Evolutionary conservation across 1,140 invertebrate genomes (phyloP).

Genomic region (Proctacanthus coquilletti): DNA sequence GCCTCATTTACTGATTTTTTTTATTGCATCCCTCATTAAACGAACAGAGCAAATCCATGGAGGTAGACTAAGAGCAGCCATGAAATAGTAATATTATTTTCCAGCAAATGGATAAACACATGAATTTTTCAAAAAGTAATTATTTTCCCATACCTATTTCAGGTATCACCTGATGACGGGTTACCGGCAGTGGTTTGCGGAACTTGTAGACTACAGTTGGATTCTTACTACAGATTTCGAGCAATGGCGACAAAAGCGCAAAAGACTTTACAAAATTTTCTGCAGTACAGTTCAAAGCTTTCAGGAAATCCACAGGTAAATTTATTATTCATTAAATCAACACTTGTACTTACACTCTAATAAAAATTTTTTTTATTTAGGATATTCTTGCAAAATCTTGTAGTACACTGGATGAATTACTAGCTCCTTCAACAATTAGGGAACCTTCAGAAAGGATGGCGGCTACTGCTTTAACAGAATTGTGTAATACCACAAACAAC

Average conservation of each 20-base stretch:
- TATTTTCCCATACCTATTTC: too few relatives aligned
- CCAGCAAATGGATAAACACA: too few relatives aligned
- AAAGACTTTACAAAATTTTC: slow-evolving; percentile 11
- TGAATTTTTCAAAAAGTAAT: too few relatives aligned
- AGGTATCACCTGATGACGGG: slow-evolving; percentile 23
- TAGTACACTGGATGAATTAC: slow-evolving; percentile 2
- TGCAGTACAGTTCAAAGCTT: slow-evolving; percentile 2
- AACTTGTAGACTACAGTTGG: slow-evolving; percentile 18
- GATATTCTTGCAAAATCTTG: slow-evolving; percentile 5
- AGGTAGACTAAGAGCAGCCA: too few relatives aligned
- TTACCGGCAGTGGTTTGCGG: slow-evolving; percentile 20
- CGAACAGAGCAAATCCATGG: too few relatives aligned
- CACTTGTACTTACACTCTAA: slow-evolving; percentile 1
- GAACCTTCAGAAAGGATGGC: slow-evolving; percentile 19
- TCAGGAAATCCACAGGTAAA: slow-evolving; percentile 1
- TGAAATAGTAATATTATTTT: too few relatives aligned
- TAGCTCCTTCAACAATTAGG: slow-evolving; percentile 15
- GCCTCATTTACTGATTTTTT: too few relatives aligned
- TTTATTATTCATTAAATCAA: too few relatives aligned
- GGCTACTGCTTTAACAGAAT: slow-evolving; percentile 26
- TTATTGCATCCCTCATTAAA: too few relatives aligned
- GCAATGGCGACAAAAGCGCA: slow-evolving; percentile 21
- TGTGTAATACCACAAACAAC: slow-evolving; percentile 23
- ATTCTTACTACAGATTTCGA: slow-evolving; percentile 24
- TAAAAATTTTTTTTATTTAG: slow-evolving; percentile 7